Percentiles rank a stretch among this genome's conserved stretches.
phyloP scores from a whole-genome alignment of 2,113 vertebrate genomes.

The Sciurus niger region DNA sequence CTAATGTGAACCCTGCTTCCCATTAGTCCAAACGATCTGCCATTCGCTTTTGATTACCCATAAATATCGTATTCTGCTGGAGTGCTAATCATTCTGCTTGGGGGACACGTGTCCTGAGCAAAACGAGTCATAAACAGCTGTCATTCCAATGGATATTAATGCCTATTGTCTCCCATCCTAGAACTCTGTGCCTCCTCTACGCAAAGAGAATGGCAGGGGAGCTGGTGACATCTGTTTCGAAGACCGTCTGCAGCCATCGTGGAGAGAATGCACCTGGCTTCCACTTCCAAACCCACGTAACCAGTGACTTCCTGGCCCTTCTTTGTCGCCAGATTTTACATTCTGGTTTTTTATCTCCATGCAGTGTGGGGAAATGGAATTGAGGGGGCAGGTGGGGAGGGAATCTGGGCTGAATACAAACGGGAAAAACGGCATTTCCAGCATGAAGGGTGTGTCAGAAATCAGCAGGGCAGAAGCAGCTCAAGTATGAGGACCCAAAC shows the following conservation, averaged over 20 bases:
- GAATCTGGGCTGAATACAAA: constrained; percentile 53
- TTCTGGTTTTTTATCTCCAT: constrained; percentile 73
- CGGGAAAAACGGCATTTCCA: constrained; percentile 74
- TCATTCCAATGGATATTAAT: constrained; percentile 92
- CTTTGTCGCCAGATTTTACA: constrained; percentile 72
- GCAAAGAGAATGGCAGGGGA: constrained; percentile 83
- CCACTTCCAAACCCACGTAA: constrained; percentile 69
- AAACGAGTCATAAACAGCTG: constrained; percentile 90
- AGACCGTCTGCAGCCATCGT: constrained; percentile 79
- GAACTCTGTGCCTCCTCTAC: constrained; percentile 72
- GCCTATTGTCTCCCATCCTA: constrained; percentile 88
- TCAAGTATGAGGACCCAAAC: constrained; percentile 44
- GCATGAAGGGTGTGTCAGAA: constrained; percentile 69
- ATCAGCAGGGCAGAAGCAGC: constrained; percentile 68
- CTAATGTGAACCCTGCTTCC: constrained; percentile 70
- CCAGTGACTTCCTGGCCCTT: constrained; percentile 85
- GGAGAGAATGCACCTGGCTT: constrained; percentile 87
- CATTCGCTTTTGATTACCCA: constrained; percentile 79
- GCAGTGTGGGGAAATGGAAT: constrained; percentile 71
- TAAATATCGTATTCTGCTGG: constrained; percentile 75
- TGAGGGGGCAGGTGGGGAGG: background rate
- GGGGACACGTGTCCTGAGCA: constrained; percentile 87
- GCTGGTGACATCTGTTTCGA: constrained; percentile 89
- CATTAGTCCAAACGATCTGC: constrained; percentile 73
- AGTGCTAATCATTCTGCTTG: constrained; percentile 87